These are phyloP conservation scores for Polypedilum vanderplanki DNA, from an alignment of 1,140 invertebrate genomes.

Conservation along the genomic window DNA sequence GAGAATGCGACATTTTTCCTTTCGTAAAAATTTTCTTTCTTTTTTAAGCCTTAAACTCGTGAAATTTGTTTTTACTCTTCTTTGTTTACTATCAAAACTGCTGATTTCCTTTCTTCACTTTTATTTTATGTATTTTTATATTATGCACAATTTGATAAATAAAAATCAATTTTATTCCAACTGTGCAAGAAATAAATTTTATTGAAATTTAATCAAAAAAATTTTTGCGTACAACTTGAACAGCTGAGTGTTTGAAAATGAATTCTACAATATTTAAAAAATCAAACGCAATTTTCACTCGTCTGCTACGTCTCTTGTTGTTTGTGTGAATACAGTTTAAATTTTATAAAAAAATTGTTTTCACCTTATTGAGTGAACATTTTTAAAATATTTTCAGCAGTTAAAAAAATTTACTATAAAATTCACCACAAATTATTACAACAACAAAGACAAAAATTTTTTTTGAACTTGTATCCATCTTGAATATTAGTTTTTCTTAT, in stretches of 20 bases:
- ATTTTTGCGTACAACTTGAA: neutral
- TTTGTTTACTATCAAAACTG: constrained; percentile 13
- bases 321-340: neutral
- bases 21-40: neutral
- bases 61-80: neutral
- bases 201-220: too few relatives aligned
- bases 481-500: neutral
- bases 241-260: neutral
- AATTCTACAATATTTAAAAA: neutral
- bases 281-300: constrained; percentile 1
- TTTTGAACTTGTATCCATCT: neutral
- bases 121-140: neutral
- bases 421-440: neutral
- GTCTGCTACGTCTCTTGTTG: neutral
- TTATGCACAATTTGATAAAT: neutral
- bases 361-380: too few relatives aligned
- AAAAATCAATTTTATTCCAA: neutral
- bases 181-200: neutral
- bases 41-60: neutral
- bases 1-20: constrained; percentile 8
- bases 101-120: neutral
- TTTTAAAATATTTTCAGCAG: neutral
- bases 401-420: neutral
- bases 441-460: constrained; percentile 12
- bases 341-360: too few relatives aligned